Percentiles rank a stretch among this genome's conserved stretches.
These are phyloP conservation scores for Thumatha senex DNA, from an alignment of 2,888 invertebrate species.

Conservation along the genomic window DNA sequence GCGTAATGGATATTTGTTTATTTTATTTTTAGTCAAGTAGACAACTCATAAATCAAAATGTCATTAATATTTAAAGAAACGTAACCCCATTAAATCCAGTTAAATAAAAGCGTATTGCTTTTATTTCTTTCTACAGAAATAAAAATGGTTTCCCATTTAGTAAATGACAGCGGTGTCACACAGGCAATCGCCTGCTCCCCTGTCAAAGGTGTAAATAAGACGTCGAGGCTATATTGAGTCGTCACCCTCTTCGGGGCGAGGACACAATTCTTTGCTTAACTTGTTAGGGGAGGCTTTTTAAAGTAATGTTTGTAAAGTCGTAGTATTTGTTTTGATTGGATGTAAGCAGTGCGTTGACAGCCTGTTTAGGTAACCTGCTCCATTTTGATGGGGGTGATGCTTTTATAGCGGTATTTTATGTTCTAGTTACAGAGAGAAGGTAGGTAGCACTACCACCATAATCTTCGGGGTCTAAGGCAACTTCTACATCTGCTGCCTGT, in stretches of 20 bases:
- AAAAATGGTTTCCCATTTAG: constrained; percentile 12
- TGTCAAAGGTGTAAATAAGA: constrained; percentile 29
- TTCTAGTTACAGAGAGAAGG: too few relatives aligned
- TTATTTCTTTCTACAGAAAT: not conserved
- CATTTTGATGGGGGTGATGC: not conserved
- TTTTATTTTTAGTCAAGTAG: too few relatives aligned
- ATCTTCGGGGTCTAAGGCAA: not conserved
- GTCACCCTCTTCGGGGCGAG: constrained; percentile 40
- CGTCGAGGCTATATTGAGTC: constrained; percentile 55
- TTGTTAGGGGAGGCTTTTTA: constrained; percentile 12
- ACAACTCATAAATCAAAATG: too few relatives aligned
- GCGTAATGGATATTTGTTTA: too few relatives aligned
- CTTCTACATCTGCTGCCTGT: too few relatives aligned
- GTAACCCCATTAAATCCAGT: not conserved
- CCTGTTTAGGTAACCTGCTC: not conserved
- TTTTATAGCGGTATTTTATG: too few relatives aligned
- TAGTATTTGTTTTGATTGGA: not conserved
- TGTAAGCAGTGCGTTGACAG: constrained; percentile 2
- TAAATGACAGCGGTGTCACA: constrained; percentile 28
- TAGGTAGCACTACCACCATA: too few relatives aligned
- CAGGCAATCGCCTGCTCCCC: constrained; percentile 16
- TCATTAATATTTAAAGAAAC: not conserved
- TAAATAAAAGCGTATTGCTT: too few relatives aligned
- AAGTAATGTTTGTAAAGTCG: constrained; percentile 9
- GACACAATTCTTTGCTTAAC: constrained; percentile 14